Evolutionary conservation across 2,113 vertebrate genomes (phyloP).

Genomic region (Hemiprocne comata): DNA sequence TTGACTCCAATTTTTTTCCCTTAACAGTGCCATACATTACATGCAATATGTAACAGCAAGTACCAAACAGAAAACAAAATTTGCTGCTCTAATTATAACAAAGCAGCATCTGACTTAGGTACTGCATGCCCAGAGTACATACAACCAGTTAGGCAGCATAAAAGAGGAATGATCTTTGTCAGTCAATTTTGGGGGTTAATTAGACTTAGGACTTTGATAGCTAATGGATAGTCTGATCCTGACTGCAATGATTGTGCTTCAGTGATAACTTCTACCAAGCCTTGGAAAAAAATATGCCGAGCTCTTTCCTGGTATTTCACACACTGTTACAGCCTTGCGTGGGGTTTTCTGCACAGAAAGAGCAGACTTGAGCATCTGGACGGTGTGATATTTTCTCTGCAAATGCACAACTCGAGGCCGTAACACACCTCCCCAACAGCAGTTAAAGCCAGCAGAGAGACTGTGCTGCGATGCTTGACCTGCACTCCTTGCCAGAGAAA

Average conservation of each 20-base stretch:
- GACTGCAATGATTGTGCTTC: background rate
- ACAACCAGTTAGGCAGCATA: slow-evolving; percentile 18
- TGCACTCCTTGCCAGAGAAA: slow-evolving; percentile 37
- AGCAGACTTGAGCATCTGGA: slow-evolving; percentile 80
- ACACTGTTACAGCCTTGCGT: background rate
- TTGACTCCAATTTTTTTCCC: slow-evolving; percentile 82
- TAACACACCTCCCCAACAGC: slow-evolving; percentile 73
- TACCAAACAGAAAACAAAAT: slow-evolving; percentile 77
- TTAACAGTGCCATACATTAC: slow-evolving; percentile 83
- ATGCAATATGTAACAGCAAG: slow-evolving; percentile 82
- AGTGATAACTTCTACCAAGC: slow-evolving; percentile 44
- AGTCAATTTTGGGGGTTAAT: slow-evolving; percentile 65
- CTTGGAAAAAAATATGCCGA: slow-evolving; percentile 11
- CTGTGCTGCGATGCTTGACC: slow-evolving; percentile 50
- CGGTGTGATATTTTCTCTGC: slow-evolving; percentile 73
- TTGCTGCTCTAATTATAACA: slow-evolving; percentile 76
- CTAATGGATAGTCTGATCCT: slow-evolving; percentile 39
- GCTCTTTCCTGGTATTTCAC: slow-evolving; percentile 54
- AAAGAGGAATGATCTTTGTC: slow-evolving; percentile 40
- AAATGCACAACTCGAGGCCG: slow-evolving; percentile 76
- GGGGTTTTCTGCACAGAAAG: slow-evolving; percentile 71
- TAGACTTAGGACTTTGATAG: slow-evolving; percentile 58
- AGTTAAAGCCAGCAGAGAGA: slow-evolving; percentile 72
- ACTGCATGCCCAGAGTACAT: background rate
- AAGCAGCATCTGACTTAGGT: slow-evolving; percentile 53